phyloP scores from a whole-genome alignment of 1,140 invertebrate species.

The Bicyclus anynana region DNA sequence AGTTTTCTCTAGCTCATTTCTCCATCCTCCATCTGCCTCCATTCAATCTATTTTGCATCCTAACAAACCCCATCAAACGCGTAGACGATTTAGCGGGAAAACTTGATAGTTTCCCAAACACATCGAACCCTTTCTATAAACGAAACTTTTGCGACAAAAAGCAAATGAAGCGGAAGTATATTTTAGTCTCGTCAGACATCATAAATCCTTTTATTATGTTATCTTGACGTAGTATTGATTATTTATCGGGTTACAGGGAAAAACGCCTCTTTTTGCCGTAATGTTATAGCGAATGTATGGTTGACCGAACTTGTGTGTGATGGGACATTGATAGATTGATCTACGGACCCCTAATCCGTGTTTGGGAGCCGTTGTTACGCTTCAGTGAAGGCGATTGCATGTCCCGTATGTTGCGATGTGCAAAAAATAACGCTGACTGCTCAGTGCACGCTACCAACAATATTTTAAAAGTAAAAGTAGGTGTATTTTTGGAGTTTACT shows the following conservation, averaged over 20 bases:
- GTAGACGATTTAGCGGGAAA: neutral
- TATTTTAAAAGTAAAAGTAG: too few species aligned
- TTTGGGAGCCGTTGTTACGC: neutral
- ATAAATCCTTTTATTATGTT: slow-evolving; percentile 1
- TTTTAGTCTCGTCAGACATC: neutral
- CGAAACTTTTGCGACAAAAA: neutral
- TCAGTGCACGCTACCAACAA: too few species aligned
- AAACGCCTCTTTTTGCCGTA: neutral
- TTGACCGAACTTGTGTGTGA: neutral
- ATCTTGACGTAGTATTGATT: neutral
- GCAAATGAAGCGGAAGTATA: neutral
- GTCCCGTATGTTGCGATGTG: neutral
- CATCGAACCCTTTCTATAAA: neutral
- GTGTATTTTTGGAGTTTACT: too few species aligned
- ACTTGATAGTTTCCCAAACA: neutral
- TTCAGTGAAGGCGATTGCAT: neutral
- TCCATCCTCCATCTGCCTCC: neutral
- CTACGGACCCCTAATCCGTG: neutral
- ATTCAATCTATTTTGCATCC: neutral
- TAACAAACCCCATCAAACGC: neutral
- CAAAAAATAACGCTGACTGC: too few species aligned
- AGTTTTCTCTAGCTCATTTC: too few species aligned
- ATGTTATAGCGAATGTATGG: neutral
- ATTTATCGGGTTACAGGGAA: neutral
- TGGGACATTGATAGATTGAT: slow-evolving; percentile 1